Evolutionary conservation across 2,797 vertebrate genomes (phyloP), one percentile per base, ranked within the genome.

Genomic region (Cynodonichthys magdalenae): DNA sequence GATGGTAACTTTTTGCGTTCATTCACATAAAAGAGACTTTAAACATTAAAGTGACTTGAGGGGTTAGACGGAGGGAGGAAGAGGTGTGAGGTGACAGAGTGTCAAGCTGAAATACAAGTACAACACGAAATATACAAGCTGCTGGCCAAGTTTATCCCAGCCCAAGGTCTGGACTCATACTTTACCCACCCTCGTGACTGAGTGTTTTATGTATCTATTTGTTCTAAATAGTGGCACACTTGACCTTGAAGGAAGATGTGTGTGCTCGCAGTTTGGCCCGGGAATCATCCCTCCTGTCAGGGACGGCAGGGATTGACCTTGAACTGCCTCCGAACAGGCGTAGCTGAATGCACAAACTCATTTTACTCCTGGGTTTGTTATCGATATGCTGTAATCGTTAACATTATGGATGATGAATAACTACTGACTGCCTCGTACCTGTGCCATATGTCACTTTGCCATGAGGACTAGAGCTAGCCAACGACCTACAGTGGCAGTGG

Each of bases 391-490:
- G 91, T 92, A 90, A 91, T 93, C 86, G 77, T 91, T 93, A 92
- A 92, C 91, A 90, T 93, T 88, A 91, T 80, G 81, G 90, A 93
- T 91, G 91, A 93, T 90, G 89, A 92, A 92, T 89, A 92, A 88
- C 85, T 86, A 91, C 90, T 81, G 85, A 87, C 89, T 79, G 83
- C 77, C 61, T 66, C 69, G 82, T 83, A 88, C 88, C 84, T 75
- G 83, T n/a, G 31, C 84, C 54, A 83, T 83, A 81, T 45, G 78
- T 87, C 64, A 82, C 67, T 2, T 28, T 58, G 77, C 70, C 75
- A 59, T 0, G 53, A 64, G 1, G 28, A 18, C 56, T 3, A 8
- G 3, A 53, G 34, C 49, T 36, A 17, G 57, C 55, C 5, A 24
- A 2, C 42, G 42, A 44, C 53, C 52, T 17, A 17, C 31, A 8